Base-by-base conservation (phyloP, 2,888 invertebrate genomes). In the Deilephila porcellus region DNA sequence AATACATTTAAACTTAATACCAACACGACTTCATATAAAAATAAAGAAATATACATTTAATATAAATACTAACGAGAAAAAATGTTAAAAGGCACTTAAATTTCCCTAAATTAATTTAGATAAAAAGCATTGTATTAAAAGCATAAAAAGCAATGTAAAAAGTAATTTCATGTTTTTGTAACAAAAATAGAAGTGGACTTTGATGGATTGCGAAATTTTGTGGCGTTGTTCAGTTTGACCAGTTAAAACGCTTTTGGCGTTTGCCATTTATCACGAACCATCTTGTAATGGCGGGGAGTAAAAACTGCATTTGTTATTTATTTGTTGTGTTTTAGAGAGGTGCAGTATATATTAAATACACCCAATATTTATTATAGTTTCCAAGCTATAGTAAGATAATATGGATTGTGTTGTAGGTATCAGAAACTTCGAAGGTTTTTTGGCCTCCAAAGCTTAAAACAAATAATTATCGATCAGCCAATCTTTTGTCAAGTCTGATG, bases 231-330 rank as follows among this genome's bases (percentile, higher is more conserved):
- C 71, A 71, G 71, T 45, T 71, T 2, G 37, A 60, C 71, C 34
- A 25, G 71, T 37, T 71, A 45, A 60, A 71, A 45, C 17, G 45
- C 71, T 60, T 71, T 60, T 45, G 45, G 60, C 60, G 37, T 11
- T 45, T 37, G 71, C 71, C 60, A 71, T 71, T 71, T 60, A 71
- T 71, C 71, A 71, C 60, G 20, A 52, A 52, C 17, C 52, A 67
- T 52, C 52, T 67, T 17, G 52, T 52, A 45, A 25, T 67, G 45
- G 45, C 53, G 53, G 25, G 25, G 20, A 45, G 25, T 34, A 67
- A 67, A 67, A 52, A 67, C 67, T 17, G 45, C 45, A 52, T 67
- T 52, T 45, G 19, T 63, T 34, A 67, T 67, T 52, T 67, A 45
- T 67, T 67, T 52, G 25, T 67, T 52, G 25, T 11, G 4, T 45